Evolutionary conservation across 2,797 vertebrate genomes (phyloP), one percentile per base, ranked within the genome.

Genomic region (Argya squamiceps): DNA sequence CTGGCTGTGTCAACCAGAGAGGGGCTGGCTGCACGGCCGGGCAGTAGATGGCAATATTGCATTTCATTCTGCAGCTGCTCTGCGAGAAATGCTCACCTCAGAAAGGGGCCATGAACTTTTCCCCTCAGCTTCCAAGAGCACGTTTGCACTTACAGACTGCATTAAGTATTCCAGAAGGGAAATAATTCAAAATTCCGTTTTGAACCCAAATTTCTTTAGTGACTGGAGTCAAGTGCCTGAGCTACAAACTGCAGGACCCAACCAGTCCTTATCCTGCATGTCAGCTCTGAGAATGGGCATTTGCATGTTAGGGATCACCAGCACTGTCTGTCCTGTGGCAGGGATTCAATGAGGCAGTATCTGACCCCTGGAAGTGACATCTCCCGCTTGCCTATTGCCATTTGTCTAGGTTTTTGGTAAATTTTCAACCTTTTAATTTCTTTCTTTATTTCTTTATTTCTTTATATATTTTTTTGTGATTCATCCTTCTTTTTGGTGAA

Each of bases 11-110:
- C 68, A 58, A 86, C 20, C 2, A 7, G 67, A 70, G 62, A 59
- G 60, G 81, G 65, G 43, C 18, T 30, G 17, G 12, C 89, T 52
- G 23, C 9, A 7, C 0, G 0, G 2, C 5, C 1, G 34, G 46
- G 60, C 98, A 77, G 89, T 95, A 97, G 98, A 96, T 98, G 98
- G 97, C 89, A 97, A 84, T 96, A 95, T 96, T 98, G 98, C 93
- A 91, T 97, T 97, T 96, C 30, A 3, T 91, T 95, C 92, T 41
- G 44, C 81, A 22, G 26, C 12, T 16, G 52, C 63, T 34, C 47
- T 27, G 56, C 29, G 5, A 2, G 9, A 80, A 80, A 58, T 20
- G 80, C 92, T 97, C 92, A 93, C 94, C 95, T 96, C 78, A 49
- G 80, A 68, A 71, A 86, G 56, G 62, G 92, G 71, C 89, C 53